phyloP scores from a whole-genome alignment of 64 coral and sea anemone species.

The Stichodactyla mertensii region DNA sequence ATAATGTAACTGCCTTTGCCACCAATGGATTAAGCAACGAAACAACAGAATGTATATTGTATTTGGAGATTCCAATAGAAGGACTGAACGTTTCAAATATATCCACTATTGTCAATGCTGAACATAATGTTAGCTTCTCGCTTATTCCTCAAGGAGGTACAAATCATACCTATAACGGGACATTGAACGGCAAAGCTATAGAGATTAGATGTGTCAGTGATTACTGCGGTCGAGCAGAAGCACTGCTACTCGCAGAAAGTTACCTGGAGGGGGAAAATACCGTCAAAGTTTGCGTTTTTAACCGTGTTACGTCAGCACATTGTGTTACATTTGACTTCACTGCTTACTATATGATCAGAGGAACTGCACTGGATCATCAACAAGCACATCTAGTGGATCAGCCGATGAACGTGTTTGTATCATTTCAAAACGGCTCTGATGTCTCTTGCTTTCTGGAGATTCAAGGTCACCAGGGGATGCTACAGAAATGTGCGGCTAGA shows the following conservation, averaged over 20 bases:
- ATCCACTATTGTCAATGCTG: neutral
- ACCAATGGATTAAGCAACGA: slow-evolving; percentile 13
- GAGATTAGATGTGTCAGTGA: neutral
- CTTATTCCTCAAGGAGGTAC: neutral
- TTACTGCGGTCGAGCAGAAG: neutral
- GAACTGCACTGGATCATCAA: neutral
- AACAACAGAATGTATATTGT: neutral
- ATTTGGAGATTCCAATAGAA: slow-evolving; percentile 9
- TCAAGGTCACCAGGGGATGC: neutral
- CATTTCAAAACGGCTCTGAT: neutral
- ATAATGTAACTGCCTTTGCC: slow-evolving; percentile 11
- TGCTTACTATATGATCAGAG: neutral
- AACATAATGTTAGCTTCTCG: neutral
- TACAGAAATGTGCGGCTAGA: neutral
- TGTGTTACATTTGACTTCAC: neutral
- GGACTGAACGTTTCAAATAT: slow-evolving; percentile 3
- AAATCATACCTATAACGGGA: neutral
- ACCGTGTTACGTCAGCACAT: neutral
- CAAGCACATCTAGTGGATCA: neutral
- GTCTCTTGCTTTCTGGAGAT: neutral
- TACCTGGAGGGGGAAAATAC: neutral
- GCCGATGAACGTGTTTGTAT: neutral
- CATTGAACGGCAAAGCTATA: neutral
- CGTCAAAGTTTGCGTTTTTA: neutral
- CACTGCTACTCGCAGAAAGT: neutral